Conservation (phyloP, 2,888 invertebrate species). For the Temnothorax ravouxi region DNA sequence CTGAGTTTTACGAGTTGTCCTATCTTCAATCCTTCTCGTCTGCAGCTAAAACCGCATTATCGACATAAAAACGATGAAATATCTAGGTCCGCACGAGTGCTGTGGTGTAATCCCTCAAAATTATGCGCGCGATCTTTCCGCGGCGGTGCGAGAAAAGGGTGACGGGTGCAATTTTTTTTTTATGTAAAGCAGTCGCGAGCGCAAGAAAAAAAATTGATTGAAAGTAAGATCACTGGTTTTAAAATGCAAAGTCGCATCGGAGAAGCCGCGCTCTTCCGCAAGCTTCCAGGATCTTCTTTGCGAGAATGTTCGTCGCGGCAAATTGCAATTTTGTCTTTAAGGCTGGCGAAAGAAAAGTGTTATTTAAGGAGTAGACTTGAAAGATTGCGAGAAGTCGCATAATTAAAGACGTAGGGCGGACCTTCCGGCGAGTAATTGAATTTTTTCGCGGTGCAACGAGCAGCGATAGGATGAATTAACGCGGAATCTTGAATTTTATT, state of each 20-base stretch:
- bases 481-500: constrained; percentile 20
- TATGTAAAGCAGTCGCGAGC: constrained; percentile 30
- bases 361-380: constrained; percentile 29
- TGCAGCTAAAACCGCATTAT: neutral
- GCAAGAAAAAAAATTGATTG: constrained; percentile 50
- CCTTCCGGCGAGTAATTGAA: constrained; percentile 29
- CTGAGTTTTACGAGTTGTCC: neutral
- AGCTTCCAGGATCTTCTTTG: constrained; percentile 28
- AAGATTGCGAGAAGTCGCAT: neutral
- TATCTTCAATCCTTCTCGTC: neutral
- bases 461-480: neutral
- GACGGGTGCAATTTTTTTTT: constrained; percentile 26
- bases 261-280: constrained; percentile 17
- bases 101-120: constrained; percentile 6
- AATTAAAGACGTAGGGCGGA: neutral
- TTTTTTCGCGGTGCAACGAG: constrained; percentile 22
- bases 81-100: neutral
- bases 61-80: constrained; percentile 11
- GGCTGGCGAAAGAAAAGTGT: constrained; percentile 6
- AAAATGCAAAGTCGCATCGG: constrained; percentile 53
- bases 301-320: constrained; percentile 31
- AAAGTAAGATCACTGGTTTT: constrained; percentile 51
- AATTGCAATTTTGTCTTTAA: constrained; percentile 54
- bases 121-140: constrained; percentile 32
- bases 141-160: neutral